Base-by-base conservation (phyloP, 64 coral and sea anemone species). In the Exaiptasia diaphana region DNA sequence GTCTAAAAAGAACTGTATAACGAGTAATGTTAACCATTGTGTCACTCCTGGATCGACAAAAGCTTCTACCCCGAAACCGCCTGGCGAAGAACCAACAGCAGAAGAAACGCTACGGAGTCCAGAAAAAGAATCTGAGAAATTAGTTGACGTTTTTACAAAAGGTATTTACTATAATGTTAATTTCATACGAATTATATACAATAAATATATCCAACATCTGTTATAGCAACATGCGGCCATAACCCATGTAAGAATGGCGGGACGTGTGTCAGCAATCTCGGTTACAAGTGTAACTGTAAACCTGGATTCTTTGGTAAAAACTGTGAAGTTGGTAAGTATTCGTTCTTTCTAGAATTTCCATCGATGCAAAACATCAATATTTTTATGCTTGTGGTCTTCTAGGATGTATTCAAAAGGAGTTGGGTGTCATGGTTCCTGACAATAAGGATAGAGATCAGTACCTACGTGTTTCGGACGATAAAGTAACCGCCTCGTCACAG, bases 171-270 rank as follows among this genome's bases (percentile, higher is more conserved):
- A 17, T 31, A 30, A 31, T 8, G 17, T 25, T 13, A 29, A 62
- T 13, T 10, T 6, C 15, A 31, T 62, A 30, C 3, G 18, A 29
- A 2, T 64, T 64, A 1, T 64, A 5, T 64, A 33, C 55, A 60
- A 2, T 26, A 6, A 27, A 8, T 59, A 26, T 59, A 27, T 2
- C 18, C 24, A 28, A 25, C 15, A 26, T 65, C 21, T 65, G 15
- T 73, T 73, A 21, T 40, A 73, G 69, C 38, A 38, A 3, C 69
- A 26, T 73, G 69, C n/a, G 17, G 21, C 4, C 25, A 38, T 14
- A 73, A 49, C 11, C 69, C 69, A 45, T 73, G 69, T 49, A 35
- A 42, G 32, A 73, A 73, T 23, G 69, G 69, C 29, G 69, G 41
- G 6, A 25, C 69, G 28, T 73, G 69, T 30, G 69, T 73, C 3